Evolutionary conservation across 2,888 invertebrate species (phyloP).

Genomic region (Cantharis flavilabris): DNA sequence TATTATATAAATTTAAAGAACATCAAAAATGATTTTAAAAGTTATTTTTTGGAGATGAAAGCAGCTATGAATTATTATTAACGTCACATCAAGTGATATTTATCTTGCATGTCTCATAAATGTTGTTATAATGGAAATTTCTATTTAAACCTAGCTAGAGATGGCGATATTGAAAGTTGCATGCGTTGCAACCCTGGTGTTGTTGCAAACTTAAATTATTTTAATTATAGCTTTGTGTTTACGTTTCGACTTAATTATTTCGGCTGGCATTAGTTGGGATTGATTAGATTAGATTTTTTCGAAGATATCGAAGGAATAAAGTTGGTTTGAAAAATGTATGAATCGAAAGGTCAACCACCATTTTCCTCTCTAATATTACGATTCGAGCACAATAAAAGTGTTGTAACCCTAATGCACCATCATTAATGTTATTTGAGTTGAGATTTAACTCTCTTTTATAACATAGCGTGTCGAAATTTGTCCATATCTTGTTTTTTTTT

Average conservation of each 20-base stretch:
- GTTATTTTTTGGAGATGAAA: background rate
- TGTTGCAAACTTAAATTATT: no score
- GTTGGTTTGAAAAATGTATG: background rate
- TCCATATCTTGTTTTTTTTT: slow-evolving; percentile 23
- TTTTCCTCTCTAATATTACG: background rate
- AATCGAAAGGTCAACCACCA: background rate
- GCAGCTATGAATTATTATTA: background rate
- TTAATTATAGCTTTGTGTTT: no score
- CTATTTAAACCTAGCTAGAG: no score
- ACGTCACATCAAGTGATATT: background rate
- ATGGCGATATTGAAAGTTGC: no score
- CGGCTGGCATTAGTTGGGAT: no score
- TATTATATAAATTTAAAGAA: background rate
- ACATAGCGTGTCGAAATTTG: slow-evolving; percentile 35
- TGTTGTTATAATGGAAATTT: no score
- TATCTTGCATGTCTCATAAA: background rate
- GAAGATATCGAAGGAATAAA: background rate
- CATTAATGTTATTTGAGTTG: slow-evolving; percentile 16
- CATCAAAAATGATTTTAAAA: background rate
- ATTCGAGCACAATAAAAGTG: background rate
- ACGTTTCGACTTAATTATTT: no score
- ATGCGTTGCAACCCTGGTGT: no score
- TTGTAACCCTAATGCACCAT: slow-evolving; percentile 15
- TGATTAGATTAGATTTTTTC: background rate
- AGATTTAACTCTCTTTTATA: slow-evolving; percentile 23